phyloP scores from a whole-genome alignment of 2,888 invertebrate species.

The Palloptera scutellata region DNA sequence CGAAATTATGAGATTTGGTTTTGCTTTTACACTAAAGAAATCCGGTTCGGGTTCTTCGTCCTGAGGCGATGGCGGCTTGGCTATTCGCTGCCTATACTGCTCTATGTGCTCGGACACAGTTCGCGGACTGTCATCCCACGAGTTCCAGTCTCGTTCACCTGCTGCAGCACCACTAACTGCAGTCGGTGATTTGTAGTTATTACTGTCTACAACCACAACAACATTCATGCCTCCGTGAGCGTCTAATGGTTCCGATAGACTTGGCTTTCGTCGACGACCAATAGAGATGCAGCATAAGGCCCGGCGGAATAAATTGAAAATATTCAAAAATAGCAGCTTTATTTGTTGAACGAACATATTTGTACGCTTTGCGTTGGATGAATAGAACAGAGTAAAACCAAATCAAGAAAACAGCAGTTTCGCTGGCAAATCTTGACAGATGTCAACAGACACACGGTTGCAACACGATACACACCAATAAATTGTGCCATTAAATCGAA shows the following conservation, averaged over 20 bases:
- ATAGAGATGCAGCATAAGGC: constrained; percentile 71
- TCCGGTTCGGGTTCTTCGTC: constrained; percentile 65
- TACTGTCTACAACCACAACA: constrained; percentile 53
- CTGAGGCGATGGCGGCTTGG: constrained; percentile 62
- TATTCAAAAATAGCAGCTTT: constrained; percentile 67
- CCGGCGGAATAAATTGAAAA: constrained; percentile 68
- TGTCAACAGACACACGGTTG: constrained; percentile 22
- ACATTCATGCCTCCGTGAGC: constrained; percentile 63
- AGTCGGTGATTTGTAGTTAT: no score
- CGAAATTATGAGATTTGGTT: neutral
- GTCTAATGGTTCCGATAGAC: constrained; percentile 65
- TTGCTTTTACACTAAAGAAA: constrained; percentile 67
- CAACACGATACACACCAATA: neutral
- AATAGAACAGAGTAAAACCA: neutral
- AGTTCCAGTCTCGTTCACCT: constrained; percentile 67
- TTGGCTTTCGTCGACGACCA: constrained; percentile 65
- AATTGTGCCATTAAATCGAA: no score
- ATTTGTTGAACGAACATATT: constrained; percentile 65
- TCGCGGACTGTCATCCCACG: constrained; percentile 69
- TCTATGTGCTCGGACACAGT: constrained; percentile 73
- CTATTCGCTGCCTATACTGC: constrained; percentile 68
- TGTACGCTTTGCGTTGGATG: neutral
- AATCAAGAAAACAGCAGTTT: constrained; percentile 21
- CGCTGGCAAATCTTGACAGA: constrained; percentile 32
- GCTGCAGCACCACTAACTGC: no score